phyloP scores from a whole-genome alignment of 2,888 invertebrate species.

The Deilephila elpenor region DNA sequence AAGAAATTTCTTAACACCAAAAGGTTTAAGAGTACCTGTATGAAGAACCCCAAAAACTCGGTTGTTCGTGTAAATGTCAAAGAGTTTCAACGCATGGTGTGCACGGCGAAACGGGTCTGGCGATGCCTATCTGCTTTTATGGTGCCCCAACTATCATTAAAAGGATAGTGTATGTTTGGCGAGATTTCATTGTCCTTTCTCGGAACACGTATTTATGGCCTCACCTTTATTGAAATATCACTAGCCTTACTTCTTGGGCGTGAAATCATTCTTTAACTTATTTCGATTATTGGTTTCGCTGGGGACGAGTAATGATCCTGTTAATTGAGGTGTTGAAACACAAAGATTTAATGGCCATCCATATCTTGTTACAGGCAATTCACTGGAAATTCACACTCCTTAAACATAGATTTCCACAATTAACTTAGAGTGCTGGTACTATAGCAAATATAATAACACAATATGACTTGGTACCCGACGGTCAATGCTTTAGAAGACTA shows the following conservation, averaged over 20 bases:
- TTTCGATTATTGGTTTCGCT: not conserved
- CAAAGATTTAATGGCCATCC: no score
- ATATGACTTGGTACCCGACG: no score
- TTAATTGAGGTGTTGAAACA: no score
- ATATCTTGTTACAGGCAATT: no score
- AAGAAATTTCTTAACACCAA: not conserved
- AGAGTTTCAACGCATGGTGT: conserved; percentile 39
- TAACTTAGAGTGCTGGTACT: no score
- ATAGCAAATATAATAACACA: no score
- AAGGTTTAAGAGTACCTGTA: not conserved
- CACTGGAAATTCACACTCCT: no score
- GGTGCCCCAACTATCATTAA: conserved; percentile 47
- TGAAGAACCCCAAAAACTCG: conserved; percentile 32
- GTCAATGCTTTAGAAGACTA: no score
- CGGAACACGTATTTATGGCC: conserved; percentile 31
- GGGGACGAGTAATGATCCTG: no score
- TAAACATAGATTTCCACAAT: no score
- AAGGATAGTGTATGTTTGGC: conserved; percentile 42
- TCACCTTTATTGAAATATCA: conserved; percentile 11
- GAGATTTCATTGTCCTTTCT: conserved; percentile 42
- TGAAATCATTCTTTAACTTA: not conserved
- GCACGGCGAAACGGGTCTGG: conserved; percentile 45
- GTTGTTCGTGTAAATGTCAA: conserved; percentile 53
- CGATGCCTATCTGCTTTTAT: conserved; percentile 41
- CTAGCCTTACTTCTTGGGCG: not conserved